These are phyloP conservation scores for Bujurquina vittata DNA, from an alignment of 2,113 vertebrate genomes.

Conservation along the genomic window DNA sequence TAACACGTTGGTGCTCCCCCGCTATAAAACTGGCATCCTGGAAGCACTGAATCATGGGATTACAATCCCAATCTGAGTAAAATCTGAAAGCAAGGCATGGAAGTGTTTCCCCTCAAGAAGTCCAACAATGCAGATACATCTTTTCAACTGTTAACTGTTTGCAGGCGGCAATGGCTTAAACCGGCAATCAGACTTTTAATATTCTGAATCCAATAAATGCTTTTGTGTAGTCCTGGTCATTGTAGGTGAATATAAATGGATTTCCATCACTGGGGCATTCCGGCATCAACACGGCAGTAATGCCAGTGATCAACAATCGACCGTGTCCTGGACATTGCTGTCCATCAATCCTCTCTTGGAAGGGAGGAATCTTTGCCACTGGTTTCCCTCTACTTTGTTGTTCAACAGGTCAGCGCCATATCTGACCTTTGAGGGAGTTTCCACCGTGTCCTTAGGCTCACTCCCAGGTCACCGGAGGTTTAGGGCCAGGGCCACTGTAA, in stretches of 20 bases:
- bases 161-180: conserved; percentile 9
- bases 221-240: conserved; percentile 18
- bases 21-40: conserved; percentile 45
- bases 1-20: conserved; percentile 17
- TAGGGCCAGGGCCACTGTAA: conserved; percentile 84
- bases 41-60: conserved; percentile 52
- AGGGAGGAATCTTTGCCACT: conserved; percentile 16
- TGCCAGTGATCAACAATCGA: neutral
- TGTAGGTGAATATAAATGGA: conserved; percentile 21
- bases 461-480: conserved; percentile 86
- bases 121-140: neutral
- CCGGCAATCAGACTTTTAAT: conserved; percentile 17
- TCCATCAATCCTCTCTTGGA: neutral
- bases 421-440: conserved; percentile 19
- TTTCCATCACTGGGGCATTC: neutral
- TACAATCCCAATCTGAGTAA: conserved; percentile 15
- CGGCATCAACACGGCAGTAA: conserved; percentile 15
- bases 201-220: conserved; percentile 21
- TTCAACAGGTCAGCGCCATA: conserved; percentile 28
- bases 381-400: neutral
- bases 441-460: neutral
- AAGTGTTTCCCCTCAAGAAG: conserved; percentile 12
- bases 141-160: neutral
- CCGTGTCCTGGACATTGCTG: conserved; percentile 8
- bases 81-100: conserved; percentile 53